Evolutionary conservation across 1,140 invertebrate species (phyloP).

Genomic region (Metaphire vulgaris): DNA sequence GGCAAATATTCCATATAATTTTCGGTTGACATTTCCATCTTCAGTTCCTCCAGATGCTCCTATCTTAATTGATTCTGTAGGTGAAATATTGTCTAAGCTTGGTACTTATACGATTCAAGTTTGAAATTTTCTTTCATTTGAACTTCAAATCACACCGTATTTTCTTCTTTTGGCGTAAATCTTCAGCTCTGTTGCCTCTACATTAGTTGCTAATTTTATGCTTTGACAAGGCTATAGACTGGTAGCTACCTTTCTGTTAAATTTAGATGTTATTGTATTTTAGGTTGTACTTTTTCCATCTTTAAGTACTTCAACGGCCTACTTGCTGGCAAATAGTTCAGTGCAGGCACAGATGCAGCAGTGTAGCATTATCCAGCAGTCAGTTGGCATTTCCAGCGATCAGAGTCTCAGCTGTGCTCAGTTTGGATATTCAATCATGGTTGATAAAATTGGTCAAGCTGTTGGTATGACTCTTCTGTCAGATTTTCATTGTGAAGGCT

Average conservation of each 20-base stretch:
- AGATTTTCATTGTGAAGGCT: too few species aligned
- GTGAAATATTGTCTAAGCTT: background rate
- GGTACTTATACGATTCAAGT: background rate
- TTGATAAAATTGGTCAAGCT: too few species aligned
- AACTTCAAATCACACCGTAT: background rate
- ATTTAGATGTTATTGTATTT: too few species aligned
- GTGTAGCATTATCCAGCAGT: background rate
- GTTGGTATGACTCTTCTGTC: too few species aligned
- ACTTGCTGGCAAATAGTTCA: background rate
- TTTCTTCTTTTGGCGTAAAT: too few species aligned
- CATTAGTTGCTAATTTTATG: too few species aligned
- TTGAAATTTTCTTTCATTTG: background rate
- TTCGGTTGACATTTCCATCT: background rate
- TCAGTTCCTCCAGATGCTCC: background rate
- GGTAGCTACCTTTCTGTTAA: too few species aligned
- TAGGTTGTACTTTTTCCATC: conserved; percentile 13
- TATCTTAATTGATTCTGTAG: conserved; percentile 16
- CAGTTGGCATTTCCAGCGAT: background rate
- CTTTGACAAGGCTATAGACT: too few species aligned
- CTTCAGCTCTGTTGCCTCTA: too few species aligned
- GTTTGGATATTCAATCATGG: conserved; percentile 14
- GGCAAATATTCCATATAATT: background rate
- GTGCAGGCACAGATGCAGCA: background rate
- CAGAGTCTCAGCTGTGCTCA: background rate
- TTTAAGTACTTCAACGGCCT: background rate